Conservation (phyloP, 92 coral and sea anemone genomes). For the Virgularia gustaviana region DNA sequence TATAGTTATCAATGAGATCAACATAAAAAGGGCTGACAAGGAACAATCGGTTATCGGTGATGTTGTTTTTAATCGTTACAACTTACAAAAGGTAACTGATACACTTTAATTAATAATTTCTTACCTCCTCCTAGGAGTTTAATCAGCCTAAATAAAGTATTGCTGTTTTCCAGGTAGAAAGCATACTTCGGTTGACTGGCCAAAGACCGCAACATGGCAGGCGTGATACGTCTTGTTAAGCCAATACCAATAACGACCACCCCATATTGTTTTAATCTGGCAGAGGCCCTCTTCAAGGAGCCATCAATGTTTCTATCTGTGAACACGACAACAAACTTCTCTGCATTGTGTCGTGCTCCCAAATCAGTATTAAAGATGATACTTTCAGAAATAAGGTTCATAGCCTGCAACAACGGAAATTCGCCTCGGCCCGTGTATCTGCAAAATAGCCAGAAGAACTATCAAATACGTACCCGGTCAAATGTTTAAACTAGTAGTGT, state of each 20-base stretch:
- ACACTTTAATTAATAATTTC: no score
- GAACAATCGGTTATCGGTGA: no score
- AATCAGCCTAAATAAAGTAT: neutral
- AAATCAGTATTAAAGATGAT: neutral
- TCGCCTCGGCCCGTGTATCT: neutral
- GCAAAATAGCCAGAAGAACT: neutral
- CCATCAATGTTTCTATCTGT: neutral
- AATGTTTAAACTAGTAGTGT: no score
- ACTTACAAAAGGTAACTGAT: no score
- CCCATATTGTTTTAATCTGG: neutral
- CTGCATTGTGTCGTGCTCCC: conserved; percentile 20
- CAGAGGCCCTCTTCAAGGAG: neutral
- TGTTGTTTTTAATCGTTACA: no score
- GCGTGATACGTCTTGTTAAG: neutral
- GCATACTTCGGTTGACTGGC: neutral
- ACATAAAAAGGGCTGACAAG: no score
- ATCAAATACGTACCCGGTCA: no score
- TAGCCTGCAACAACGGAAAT: neutral
- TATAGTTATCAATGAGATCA: no score
- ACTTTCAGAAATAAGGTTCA: neutral
- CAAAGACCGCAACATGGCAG: neutral
- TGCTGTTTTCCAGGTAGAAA: neutral
- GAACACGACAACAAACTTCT: conserved; percentile 9
- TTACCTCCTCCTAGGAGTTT: neutral
- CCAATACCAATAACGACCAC: neutral